These are phyloP conservation scores for Trichosurus vulpecula DNA, from an alignment of 2,797 vertebrate genomes.

Conservation along the genomic window DNA sequence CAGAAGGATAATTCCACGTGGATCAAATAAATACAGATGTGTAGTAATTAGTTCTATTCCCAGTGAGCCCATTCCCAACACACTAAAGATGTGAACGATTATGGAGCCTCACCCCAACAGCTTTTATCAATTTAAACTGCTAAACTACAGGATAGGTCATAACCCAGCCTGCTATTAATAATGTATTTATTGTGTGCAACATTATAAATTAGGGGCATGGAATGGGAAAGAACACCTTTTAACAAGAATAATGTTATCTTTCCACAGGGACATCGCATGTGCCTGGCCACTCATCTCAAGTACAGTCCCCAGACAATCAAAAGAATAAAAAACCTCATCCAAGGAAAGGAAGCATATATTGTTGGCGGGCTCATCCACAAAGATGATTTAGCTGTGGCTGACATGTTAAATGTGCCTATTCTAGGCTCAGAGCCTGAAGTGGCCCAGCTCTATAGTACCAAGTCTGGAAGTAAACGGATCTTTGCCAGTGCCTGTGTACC, in stretches of 20 bases:
- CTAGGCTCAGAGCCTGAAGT: slow-evolving; percentile 89
- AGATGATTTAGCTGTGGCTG: slow-evolving; percentile 93
- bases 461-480: slow-evolving; percentile 91
- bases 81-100: slow-evolving; percentile 98
- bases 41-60: slow-evolving; percentile 99
- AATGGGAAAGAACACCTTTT: slow-evolving; percentile 83
- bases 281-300: slow-evolving; percentile 91
- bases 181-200: slow-evolving; percentile 91
- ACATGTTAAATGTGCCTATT: slow-evolving; percentile 89
- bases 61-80: slow-evolving; percentile 95
- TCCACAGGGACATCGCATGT: slow-evolving; percentile 84
- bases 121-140: slow-evolving; percentile 99
- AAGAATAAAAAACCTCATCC: slow-evolving; percentile 88
- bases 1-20: slow-evolving; percentile 98
- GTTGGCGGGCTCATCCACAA: slow-evolving; percentile 88
- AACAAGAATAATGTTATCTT: slow-evolving; percentile 79
- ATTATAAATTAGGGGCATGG: slow-evolving; percentile 87
- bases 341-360: slow-evolving; percentile 89
- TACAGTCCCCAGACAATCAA: slow-evolving; percentile 91
- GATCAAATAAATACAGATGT: slow-evolving; percentile 99
- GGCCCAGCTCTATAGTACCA: slow-evolving; percentile 88
- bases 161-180: slow-evolving; percentile 96
- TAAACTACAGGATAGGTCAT: slow-evolving; percentile 97
- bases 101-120: slow-evolving; percentile 93
- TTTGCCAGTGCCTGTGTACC: slow-evolving; percentile 87